These are phyloP conservation scores for Hypomecis punctinalis DNA, from an alignment of 2,888 invertebrate species.

Conservation along the genomic window DNA sequence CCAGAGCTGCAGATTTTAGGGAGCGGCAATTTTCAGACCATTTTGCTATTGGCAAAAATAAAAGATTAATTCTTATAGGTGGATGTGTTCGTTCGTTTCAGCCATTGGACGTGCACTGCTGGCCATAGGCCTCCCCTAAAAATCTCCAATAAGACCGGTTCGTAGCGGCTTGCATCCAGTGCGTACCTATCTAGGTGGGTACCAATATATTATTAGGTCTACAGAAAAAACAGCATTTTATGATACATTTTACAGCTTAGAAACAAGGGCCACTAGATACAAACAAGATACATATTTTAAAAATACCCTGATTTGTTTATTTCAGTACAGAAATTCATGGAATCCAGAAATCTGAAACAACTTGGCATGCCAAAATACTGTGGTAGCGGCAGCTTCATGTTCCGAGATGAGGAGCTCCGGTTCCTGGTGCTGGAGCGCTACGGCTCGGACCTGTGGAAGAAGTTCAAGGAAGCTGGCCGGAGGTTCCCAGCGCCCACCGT, in stretches of 20 bases:
- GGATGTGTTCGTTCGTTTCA: too few species aligned
- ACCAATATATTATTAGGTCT: background rate
- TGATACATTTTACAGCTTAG: too few species aligned
- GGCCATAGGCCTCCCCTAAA: too few species aligned
- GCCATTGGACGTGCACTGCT: too few species aligned
- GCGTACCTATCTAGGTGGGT: too few species aligned
- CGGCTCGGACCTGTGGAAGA: constrained; percentile 93
- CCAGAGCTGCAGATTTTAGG: too few species aligned
- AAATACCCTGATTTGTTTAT: constrained; percentile 28
- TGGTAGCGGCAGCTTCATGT: constrained; percentile 93
- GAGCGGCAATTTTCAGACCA: too few species aligned
- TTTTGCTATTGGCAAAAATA: background rate
- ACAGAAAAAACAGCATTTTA: too few species aligned
- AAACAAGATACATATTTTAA: background rate
- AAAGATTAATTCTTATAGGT: background rate
- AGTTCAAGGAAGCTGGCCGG: constrained; percentile 88
- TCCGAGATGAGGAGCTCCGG: constrained; percentile 91
- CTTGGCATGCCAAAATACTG: constrained; percentile 94
- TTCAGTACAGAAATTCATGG: constrained; percentile 90
- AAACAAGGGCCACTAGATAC: background rate
- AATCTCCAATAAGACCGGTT: too few species aligned
- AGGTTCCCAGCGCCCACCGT: constrained; percentile 90
- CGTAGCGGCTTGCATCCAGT: too few species aligned
- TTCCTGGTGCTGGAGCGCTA: constrained; percentile 96
- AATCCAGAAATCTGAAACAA: constrained; percentile 86